Conservation (phyloP, 2,888 invertebrate species). For the Conops quadrifasciatus region DNA sequence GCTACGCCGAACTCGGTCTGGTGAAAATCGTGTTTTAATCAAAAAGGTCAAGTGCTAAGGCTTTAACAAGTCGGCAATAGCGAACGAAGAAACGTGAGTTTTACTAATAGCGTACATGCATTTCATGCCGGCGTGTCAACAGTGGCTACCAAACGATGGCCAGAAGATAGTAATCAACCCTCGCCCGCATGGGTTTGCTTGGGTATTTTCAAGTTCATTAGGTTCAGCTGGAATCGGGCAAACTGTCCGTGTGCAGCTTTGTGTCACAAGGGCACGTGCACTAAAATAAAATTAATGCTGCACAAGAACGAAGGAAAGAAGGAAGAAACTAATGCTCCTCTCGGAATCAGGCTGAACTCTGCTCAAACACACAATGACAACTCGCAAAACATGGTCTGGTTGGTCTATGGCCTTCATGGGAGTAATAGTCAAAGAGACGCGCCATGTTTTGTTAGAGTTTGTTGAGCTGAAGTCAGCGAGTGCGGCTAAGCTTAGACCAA, state of each 20-base stretch:
- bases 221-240: too few relatives aligned
- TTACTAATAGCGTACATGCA: slow-evolving; percentile 36
- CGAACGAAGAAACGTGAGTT: too few relatives aligned
- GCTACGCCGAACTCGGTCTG: neutral
- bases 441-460: too few relatives aligned
- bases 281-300: too few relatives aligned
- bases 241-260: too few relatives aligned
- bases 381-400: neutral
- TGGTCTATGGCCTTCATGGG: too few relatives aligned
- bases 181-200: too few relatives aligned
- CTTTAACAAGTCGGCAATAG: slow-evolving; percentile 4
- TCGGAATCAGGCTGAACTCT: slow-evolving; percentile 13
- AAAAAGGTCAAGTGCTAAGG: slow-evolving; percentile 2
- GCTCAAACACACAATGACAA: slow-evolving; percentile 1
- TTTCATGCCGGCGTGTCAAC: slow-evolving; percentile 37
- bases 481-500: neutral
- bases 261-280: too few relatives aligned
- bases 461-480: too few relatives aligned
- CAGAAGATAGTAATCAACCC: too few relatives aligned
- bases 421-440: too few relatives aligned
- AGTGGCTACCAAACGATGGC: slow-evolving; percentile 6
- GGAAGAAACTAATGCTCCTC: slow-evolving; percentile 9
- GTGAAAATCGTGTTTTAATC: neutral
- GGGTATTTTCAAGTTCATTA: neutral
- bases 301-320: neutral